Base-by-base conservation (phyloP, 2,797 vertebrate species). In the Tapera naevia region DNA sequence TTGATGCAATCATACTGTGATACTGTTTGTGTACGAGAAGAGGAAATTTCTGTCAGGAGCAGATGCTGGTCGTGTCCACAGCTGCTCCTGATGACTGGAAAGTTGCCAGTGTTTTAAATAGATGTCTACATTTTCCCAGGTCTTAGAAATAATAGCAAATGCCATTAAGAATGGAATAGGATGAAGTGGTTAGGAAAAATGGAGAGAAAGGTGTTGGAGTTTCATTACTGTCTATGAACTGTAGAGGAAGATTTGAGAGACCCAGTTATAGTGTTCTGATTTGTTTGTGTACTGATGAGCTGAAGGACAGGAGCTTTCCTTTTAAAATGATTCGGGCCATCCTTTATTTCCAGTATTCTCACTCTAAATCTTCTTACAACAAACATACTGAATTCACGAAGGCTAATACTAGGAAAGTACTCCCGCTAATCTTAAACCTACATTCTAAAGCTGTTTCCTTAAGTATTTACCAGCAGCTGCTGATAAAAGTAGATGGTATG, bases 301-400 rank as follows among this genome's bases (percentile, higher is more conserved):
- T 89, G 71, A 72, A 54, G 56, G 50, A 39, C 82, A 74, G 64
- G 53, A 60, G 50, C 71, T 30, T 46, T 74, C 72, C 61, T 85
- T 46, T n/a, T 91, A 82, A 86, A 95, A 72, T 16, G 50, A 58
- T 79, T 73, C 13, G 17, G 53, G 21, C 89, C 75, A 41, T 30
- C 80, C 58, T 83, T 73, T 81, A 75, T 72, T 89, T 65, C 70
- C 48, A 53, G 84, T 86, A 69, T 83, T 88, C 66, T 84, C 41
- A 51, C 41, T 78, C 70, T 13, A 32, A 33, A 32, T 89, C 74
- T 81, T 86, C 45, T 85, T 94, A 64, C 86, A 95, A 80, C 86
- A 95, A 96, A 94, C 86, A 84, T 10, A 8, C 61, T 72, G 54
- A 48, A 86, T 94, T 94, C 86, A 90, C 88, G 76, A 69, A 91